Evolutionary conservation across 2,888 invertebrate species (phyloP).

Genomic region (Tiliacea citrago): DNA sequence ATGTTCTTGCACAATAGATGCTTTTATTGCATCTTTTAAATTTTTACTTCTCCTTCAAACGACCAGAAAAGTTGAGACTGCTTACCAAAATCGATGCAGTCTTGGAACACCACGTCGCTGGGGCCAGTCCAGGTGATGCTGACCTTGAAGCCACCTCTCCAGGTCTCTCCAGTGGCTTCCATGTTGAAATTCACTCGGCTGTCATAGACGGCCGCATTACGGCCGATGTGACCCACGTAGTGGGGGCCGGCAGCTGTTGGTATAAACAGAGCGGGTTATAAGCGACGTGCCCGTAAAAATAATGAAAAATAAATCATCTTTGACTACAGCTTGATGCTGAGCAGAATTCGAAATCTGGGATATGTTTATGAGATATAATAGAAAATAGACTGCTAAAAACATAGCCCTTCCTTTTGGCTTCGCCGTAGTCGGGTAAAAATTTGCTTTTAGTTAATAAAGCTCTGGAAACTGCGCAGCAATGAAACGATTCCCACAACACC

Average conservation of each 20-base stretch:
- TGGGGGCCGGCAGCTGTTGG: conserved; percentile 68
- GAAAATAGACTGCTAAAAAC: background rate
- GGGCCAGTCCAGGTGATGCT: conserved; percentile 84
- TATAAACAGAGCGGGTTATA: background rate
- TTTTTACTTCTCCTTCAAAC: background rate
- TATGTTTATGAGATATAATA: background rate
- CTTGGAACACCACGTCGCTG: conserved; percentile 82
- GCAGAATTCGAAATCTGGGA: background rate
- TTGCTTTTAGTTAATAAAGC: background rate
- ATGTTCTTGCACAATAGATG: background rate
- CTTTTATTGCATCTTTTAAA: too few relatives aligned
- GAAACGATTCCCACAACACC: background rate
- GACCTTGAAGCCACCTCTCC: conserved; percentile 77
- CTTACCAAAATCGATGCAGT: conserved; percentile 88
- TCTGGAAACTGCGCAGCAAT: too few relatives aligned
- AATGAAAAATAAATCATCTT: background rate
- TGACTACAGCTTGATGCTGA: background rate
- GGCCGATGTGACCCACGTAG: conserved; percentile 80
- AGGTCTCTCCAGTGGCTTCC: conserved; percentile 68
- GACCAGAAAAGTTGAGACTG: background rate
- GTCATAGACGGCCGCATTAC: conserved; percentile 71
- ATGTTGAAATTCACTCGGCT: conserved; percentile 77
- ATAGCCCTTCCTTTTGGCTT: too few relatives aligned
- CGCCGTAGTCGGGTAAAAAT: too few relatives aligned
- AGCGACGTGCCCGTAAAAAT: background rate